These are phyloP conservation scores for Tetraodon nigroviridis DNA, from an alignment of 2,113 vertebrate species.

Conservation along the genomic window DNA sequence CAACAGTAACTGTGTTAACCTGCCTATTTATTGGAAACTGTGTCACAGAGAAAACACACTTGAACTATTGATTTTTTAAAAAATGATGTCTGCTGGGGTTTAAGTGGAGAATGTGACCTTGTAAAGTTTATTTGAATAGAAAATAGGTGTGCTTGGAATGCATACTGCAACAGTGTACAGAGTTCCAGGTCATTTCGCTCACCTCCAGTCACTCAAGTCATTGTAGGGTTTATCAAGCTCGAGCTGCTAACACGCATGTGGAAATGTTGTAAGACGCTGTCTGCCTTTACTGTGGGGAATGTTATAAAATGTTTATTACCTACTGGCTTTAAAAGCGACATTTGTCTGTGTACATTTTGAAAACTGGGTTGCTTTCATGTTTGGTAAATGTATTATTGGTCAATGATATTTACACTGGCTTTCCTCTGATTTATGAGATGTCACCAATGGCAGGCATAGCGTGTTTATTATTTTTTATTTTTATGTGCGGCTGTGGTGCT, in stretches of 20 bases:
- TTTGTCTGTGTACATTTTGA: not conserved
- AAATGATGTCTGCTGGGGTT: too few relatives aligned
- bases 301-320: not conserved
- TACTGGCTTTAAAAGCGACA: too few relatives aligned
- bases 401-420: not conserved
- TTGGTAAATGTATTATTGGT: too few relatives aligned
- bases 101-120: not conserved
- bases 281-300: not conserved
- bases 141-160: not conserved
- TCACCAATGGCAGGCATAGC: not conserved
- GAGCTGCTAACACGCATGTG: too few relatives aligned
- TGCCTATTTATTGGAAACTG: too few relatives aligned
- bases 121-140: not conserved
- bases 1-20: too few relatives aligned
- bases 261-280: too few relatives aligned
- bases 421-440: slow-evolving; percentile 2
- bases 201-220: too few relatives aligned
- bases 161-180: not conserved
- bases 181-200: not conserved
- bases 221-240: too few relatives aligned
- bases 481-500: not conserved
- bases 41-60: too few relatives aligned
- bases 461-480: not conserved
- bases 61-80: too few relatives aligned
- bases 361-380: too few relatives aligned